phyloP scores from a whole-genome alignment of 2,888 invertebrate genomes.

The Anthophora plumipes region DNA sequence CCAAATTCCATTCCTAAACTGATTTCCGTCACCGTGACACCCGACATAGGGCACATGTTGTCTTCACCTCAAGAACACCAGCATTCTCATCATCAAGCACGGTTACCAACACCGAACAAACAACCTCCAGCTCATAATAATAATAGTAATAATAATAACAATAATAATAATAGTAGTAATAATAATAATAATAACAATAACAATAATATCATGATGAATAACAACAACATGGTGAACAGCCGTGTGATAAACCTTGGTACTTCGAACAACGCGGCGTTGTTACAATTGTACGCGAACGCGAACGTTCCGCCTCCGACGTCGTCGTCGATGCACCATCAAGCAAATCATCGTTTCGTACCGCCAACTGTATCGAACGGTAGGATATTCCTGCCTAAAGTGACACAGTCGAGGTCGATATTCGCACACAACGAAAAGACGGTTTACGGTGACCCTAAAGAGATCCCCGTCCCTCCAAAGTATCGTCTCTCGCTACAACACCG shows the following conservation, averaged over 20 bases:
- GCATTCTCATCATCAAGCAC: constrained; percentile 54
- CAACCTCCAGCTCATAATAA: constrained; percentile 65
- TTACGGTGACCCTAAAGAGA: constrained; percentile 91
- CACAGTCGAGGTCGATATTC: constrained; percentile 89
- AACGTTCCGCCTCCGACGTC: constrained; percentile 66
- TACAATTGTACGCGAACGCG: constrained; percentile 80
- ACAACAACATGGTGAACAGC: constrained; percentile 72
- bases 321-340: constrained; percentile 45
- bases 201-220: constrained; percentile 61
- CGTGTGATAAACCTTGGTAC: constrained; percentile 81
- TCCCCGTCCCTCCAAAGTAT: constrained; percentile 86
- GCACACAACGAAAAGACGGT: constrained; percentile 88
- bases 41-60: constrained; percentile 84
- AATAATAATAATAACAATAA: constrained; percentile 65
- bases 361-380: constrained; percentile 77
- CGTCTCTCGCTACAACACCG: constrained; percentile 74
- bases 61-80: constrained; percentile 77
- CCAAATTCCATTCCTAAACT: constrained; percentile 79
- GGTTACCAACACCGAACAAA: constrained; percentile 48
- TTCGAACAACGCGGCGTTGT: constrained; percentile 75
- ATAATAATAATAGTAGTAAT: constrained; percentile 64
- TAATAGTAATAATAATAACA: constrained; percentile 66
- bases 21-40: constrained; percentile 85
- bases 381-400: constrained; percentile 86
- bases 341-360: constrained; percentile 76